Evolutionary conservation across 1,140 invertebrate species (phyloP).

Genomic region (Zaprionus nigranus): DNA sequence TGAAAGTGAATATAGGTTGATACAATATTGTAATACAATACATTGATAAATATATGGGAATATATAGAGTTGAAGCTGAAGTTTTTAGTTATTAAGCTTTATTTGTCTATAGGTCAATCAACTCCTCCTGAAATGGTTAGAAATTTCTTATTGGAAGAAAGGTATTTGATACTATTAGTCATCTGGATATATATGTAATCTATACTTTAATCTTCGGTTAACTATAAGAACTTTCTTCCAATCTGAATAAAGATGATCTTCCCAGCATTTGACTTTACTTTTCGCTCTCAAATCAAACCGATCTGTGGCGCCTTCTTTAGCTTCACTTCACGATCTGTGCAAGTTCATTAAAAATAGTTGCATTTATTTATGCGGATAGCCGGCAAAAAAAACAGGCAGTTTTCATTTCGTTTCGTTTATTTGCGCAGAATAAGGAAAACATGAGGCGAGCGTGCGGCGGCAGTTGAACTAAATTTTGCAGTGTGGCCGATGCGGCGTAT

Average conservation of each 20-base stretch:
- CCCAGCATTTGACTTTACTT: neutral
- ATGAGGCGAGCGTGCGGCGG: slow-evolving; percentile 16
- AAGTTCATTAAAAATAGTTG: slow-evolving; percentile 50
- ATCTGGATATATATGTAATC: no score
- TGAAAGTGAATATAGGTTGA: neutral
- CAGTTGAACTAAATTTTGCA: slow-evolving; percentile 62
- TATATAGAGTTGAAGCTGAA: no score
- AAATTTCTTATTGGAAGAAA: no score
- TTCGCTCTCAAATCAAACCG: neutral
- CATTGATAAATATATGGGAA: no score
- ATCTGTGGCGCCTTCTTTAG: slow-evolving; percentile 15
- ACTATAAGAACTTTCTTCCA: no score
- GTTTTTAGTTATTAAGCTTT: no score
- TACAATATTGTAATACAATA: no score
- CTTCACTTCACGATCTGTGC: slow-evolving; percentile 12
- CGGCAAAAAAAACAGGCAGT: slow-evolving; percentile 2
- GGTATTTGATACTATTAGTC: no score
- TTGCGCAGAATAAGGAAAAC: slow-evolving; percentile 51
- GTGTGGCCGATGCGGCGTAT: slow-evolving; percentile 60
- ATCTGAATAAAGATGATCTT: no score
- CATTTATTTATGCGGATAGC: slow-evolving; percentile 43
- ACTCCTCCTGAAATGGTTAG: no score
- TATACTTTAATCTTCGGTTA: no score
- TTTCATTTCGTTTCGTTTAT: slow-evolving; percentile 48
- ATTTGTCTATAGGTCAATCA: no score